Base-by-base conservation (phyloP, 2,888 invertebrate genomes). In the Agrilus cyanescens region DNA sequence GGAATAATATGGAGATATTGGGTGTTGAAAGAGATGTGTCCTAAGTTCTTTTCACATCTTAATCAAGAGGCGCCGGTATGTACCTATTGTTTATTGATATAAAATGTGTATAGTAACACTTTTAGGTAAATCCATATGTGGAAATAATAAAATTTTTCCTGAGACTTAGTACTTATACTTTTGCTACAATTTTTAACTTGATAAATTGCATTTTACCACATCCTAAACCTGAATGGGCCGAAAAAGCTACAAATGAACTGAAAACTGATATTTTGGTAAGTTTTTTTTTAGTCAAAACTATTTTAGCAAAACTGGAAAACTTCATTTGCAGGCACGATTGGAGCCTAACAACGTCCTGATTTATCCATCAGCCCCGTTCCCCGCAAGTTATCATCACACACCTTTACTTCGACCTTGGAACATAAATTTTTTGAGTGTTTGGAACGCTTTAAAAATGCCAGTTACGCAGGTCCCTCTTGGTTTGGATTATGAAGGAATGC, bases 401-500 rank as follows among this genome's bases (percentile, higher is more conserved):
- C 74, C 84, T 14, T 73, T 85, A 49, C 61, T 87, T 8, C 77
- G 85, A 40, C 82, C 87, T 1, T 84, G 75, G 66, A 90, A 93
- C 69, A 89, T 90, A 63, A 75, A 78, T 37, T 89, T 90, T 66
- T 90, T 86, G 67, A 81, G 80, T 14, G 69, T 94, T 41, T 85
- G 91, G 66, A 95, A 93, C 67, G 83, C 81, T 8, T 65, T 94
- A 14, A 79, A 81, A 37, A 69, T 91, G 37, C 94, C 94, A 1
- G 80, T 76, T 0, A 89, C 85, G 0, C 87, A 89, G 71, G 83
- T 89, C 4, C 91, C 91, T 0, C 64, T 91, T 30, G 90, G 90
- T 0, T 63, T 90, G 37, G 75, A 74, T 54, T 58, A 66, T 3
- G 69, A 74, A 6, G 86, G 87, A 0, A 58, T 90, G 1, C 90